These are phyloP conservation scores for Drosophila parabipectinata DNA, from an alignment of 1,140 invertebrate genomes.

Conservation along the genomic window DNA sequence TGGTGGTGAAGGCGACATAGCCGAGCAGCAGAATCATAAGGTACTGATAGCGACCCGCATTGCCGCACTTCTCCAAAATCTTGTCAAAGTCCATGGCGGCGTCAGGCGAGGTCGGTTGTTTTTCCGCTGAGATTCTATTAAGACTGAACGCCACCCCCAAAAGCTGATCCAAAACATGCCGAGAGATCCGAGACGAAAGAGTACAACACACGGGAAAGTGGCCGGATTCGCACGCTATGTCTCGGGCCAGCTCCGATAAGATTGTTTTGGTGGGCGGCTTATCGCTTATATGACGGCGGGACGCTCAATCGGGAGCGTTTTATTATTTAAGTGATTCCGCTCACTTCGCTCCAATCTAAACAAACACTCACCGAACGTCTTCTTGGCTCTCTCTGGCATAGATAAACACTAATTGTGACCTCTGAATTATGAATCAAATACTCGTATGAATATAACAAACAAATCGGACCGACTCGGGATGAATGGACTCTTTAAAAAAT, in stretches of 20 bases:
- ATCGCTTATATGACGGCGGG: constrained; percentile 33
- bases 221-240: constrained; percentile 41
- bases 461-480: constrained; percentile 9
- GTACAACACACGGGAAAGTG: constrained; percentile 22
- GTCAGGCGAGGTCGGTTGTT: constrained; percentile 16
- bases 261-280: constrained; percentile 58
- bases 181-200: constrained; percentile 10
- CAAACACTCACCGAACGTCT: constrained; percentile 36
- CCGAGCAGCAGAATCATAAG: constrained; percentile 86
- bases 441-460: constrained; percentile 1
- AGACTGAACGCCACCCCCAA: constrained; percentile 51
- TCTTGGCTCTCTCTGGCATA: constrained; percentile 32
- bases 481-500: constrained; percentile 36
- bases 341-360: constrained; percentile 67
- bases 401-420: constrained; percentile 33
- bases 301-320: constrained; percentile 50
- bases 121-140: constrained; percentile 62
- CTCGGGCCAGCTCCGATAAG: constrained; percentile 50
- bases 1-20: constrained; percentile 85
- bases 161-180: constrained; percentile 11
- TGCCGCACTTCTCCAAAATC: constrained; percentile 86
- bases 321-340: constrained; percentile 71
- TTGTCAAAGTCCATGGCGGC: constrained; percentile 85
- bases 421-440: constrained; percentile 37
- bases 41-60: constrained; percentile 87